phyloP scores from a whole-genome alignment of 92 coral and sea anemone genomes.

The Diadumene lineata region DNA sequence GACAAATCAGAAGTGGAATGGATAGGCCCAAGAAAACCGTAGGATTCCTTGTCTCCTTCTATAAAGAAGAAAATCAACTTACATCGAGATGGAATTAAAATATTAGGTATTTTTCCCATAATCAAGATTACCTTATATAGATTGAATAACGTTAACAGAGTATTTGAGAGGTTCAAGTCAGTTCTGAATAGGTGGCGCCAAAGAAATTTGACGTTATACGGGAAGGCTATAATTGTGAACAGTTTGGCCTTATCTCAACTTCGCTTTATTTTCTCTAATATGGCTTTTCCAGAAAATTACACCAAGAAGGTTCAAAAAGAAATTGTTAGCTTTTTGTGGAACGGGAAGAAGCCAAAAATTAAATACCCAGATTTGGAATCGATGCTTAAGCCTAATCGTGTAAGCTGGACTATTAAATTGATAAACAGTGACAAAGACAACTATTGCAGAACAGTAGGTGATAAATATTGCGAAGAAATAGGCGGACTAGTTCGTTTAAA shows the following conservation, averaged over 20 bases:
- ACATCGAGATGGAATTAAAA: constrained; percentile 2
- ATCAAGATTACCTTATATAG: background rate
- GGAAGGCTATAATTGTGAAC: constrained; percentile 11
- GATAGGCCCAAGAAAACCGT: background rate
- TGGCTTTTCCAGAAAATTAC: constrained; percentile 11
- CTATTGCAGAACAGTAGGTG: constrained; percentile 9
- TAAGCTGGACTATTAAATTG: constrained; percentile 25
- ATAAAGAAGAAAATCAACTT: constrained; percentile 17
- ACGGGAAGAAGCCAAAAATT: constrained; percentile 19
- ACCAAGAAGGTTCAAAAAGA: constrained; percentile 9
- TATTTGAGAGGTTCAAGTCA: constrained; percentile 26
- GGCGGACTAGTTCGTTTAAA: constrained; percentile 3
- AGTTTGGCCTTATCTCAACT: constrained; percentile 26
- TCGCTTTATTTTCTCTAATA: constrained; percentile 27
- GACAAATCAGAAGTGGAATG: constrained; percentile 6
- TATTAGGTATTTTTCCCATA: constrained; percentile 12
- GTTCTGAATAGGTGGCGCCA: constrained; percentile 20
- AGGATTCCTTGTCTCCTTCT: background rate
- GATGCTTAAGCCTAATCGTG: constrained; percentile 15
- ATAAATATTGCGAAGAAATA: no score
- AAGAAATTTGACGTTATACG: constrained; percentile 17
- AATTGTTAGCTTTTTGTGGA: constrained; percentile 17
- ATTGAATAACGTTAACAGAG: constrained; percentile 17
- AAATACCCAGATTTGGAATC: constrained; percentile 31
- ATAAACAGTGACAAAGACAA: background rate